These are phyloP conservation scores for Mesochorus sp. DNA, from an alignment of 2,888 invertebrate species.

Conservation along the genomic window DNA sequence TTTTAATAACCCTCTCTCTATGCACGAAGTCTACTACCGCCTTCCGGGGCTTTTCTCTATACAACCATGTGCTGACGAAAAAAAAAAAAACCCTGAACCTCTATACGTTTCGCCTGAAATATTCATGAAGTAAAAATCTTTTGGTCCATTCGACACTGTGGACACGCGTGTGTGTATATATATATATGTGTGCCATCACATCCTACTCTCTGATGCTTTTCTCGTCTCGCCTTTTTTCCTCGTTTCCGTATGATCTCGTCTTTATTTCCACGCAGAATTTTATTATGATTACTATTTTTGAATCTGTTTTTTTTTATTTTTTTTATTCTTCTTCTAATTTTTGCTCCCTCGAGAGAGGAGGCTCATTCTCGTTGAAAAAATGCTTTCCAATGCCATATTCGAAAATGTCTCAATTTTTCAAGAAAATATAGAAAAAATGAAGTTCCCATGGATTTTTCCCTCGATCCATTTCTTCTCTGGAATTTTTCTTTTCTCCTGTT, in stretches of 20 bases:
- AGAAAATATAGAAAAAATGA: too few species aligned
- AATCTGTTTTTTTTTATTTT: too few species aligned
- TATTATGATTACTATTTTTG: too few species aligned
- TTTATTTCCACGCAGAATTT: background rate
- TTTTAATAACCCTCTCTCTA: constrained; percentile 68
- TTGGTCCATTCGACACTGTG: constrained; percentile 43
- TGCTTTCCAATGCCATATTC: too few species aligned
- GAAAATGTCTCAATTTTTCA: too few species aligned
- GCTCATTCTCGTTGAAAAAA: too few species aligned
- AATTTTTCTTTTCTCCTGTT: constrained; percentile 6
- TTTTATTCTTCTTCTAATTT: too few species aligned
- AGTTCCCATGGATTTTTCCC: too few species aligned
- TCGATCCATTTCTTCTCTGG: constrained; percentile 1
- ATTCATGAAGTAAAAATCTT: constrained; percentile 54
- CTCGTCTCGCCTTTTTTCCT: background rate
- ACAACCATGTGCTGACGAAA: background rate
- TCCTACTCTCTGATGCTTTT: background rate
- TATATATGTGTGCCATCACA: background rate
- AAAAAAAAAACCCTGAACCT: constrained; percentile 33
- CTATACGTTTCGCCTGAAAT: constrained; percentile 55
- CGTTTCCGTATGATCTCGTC: background rate
- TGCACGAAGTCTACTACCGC: constrained; percentile 56
- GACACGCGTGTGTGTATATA: background rate
- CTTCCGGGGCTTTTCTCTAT: constrained; percentile 18
- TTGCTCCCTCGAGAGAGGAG: too few species aligned